Percentiles rank a stretch among this genome's conserved stretches.
phyloP scores from a whole-genome alignment of 2,888 invertebrate species.

The Phaedon cochleariae region DNA sequence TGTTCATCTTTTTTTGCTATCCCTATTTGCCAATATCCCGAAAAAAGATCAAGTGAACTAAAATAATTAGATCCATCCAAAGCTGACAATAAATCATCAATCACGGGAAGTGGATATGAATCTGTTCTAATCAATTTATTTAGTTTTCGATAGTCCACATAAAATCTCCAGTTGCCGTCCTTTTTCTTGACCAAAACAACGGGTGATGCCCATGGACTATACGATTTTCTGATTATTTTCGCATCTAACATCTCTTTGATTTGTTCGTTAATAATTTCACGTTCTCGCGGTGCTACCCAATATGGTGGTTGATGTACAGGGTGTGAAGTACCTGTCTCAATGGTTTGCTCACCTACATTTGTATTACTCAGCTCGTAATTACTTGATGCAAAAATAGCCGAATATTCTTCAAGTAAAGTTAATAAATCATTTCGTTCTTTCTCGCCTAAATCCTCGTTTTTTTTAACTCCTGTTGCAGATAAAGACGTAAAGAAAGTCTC shows the following conservation, averaged over 20 bases:
- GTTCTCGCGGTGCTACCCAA: constrained; percentile 24
- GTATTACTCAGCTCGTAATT: neutral
- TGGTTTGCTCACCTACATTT: constrained; percentile 7
- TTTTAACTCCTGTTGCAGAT: neutral
- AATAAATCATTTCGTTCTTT: neutral
- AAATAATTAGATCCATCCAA: constrained; percentile 34
- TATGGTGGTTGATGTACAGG: constrained; percentile 32
- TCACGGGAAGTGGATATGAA: constrained; percentile 38
- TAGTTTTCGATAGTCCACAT: constrained; percentile 35
- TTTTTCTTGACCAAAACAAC: constrained; percentile 52
- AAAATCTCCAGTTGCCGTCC: constrained; percentile 33
- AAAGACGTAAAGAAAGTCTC: no score
- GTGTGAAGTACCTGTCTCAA: constrained; percentile 21
- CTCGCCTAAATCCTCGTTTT: neutral
- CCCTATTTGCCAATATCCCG: constrained; percentile 46
- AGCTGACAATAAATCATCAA: constrained; percentile 44
- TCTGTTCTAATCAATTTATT: constrained; percentile 39
- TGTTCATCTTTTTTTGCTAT: constrained; percentile 33
- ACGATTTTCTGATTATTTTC: constrained; percentile 40
- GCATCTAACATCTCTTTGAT: constrained; percentile 38
- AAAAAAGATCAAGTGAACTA: constrained; percentile 45
- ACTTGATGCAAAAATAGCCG: neutral
- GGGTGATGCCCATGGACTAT: constrained; percentile 51
- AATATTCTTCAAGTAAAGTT: neutral
- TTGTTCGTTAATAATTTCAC: constrained; percentile 17